Evolutionary conservation across 1,140 invertebrate genomes (phyloP).

Genomic region (Drosophila repleta): DNA sequence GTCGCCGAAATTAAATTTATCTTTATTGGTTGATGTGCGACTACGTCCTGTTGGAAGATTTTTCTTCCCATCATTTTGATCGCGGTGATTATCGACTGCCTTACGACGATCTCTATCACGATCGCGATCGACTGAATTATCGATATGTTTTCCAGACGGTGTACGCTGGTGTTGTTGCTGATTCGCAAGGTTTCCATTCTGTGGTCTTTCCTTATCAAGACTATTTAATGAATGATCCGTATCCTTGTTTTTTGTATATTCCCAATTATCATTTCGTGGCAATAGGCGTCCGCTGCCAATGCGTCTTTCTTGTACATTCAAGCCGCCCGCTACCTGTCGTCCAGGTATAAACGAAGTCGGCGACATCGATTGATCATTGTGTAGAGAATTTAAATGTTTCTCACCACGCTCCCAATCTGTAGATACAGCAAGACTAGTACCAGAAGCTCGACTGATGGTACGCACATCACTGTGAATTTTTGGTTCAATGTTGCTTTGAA

Average conservation of each 20-base stretch:
- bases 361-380: constrained; percentile 43
- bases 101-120: constrained; percentile 31
- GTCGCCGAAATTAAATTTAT: constrained; percentile 44
- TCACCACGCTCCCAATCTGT: constrained; percentile 35
- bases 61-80: constrained; percentile 42
- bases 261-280: constrained; percentile 86
- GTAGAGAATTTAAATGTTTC: constrained; percentile 24
- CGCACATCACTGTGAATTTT: constrained; percentile 10
- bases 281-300: constrained; percentile 91
- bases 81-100: neutral
- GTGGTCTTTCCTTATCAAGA: constrained; percentile 49
- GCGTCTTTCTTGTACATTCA: constrained; percentile 84
- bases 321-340: constrained; percentile 7
- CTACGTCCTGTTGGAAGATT: constrained; percentile 26
- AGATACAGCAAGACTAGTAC: too few species aligned
- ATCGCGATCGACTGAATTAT: constrained; percentile 23
- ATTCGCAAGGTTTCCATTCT: constrained; percentile 28
- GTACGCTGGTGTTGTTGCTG: constrained; percentile 42
- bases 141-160: constrained; percentile 33
- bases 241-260: constrained; percentile 84
- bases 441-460: neutral
- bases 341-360: constrained; percentile 40
- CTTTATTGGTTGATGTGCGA: constrained; percentile 49
- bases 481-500: constrained; percentile 5
- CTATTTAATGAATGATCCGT: constrained; percentile 22